Evolutionary conservation across 2,888 invertebrate genomes (phyloP), one percentile per base, ranked within the genome.

Genomic region (Ennomos quercinarius): DNA sequence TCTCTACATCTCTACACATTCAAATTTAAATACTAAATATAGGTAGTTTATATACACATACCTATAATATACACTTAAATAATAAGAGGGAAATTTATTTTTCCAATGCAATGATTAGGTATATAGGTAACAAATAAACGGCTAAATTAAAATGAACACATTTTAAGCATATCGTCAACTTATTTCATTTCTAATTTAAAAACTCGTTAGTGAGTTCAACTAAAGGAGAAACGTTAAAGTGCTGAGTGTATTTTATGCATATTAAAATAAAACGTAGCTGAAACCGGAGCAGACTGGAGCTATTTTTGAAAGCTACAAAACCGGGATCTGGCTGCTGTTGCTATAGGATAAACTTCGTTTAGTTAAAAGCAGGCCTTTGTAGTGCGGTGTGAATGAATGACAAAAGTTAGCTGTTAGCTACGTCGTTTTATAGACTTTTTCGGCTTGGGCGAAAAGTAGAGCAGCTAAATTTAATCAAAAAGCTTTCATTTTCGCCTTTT

Each of bases 351-450:
- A 81, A 79, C 72, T 80, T 76, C 69, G 73, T 75, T 77, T 75
- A 75, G 77, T 76, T 77, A 75, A 83, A 83, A 81, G 77, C 77
- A 68, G 70, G 72, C 78, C 71, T 80, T 77, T 78, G 74, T 76
- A 66, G 66, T 72, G 69, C 61, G 71, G 64, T 69, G 69, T 65
- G 71, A 78, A 68, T 65, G 60, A 70, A 71, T 73, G 74, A 77
- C 73, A 76, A 77, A 78, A 80, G 71, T 73, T 76, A 71, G 77
- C 77, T 70, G 56, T 64, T 53, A 51, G 11, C 68, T 65, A 68
- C 47, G 42, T 63, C 67, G 68, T 59, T 17, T 17, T 17, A 64
- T 34, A 56, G 59, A 49, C 45, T 61, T 64, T 61, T 57, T 44
- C 37, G 41, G 49, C 51, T 46, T 61, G 44, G n/a, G 36, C 27